Conservation (phyloP, 2,888 invertebrate genomes). For the Tachystola acroxantha region DNA sequence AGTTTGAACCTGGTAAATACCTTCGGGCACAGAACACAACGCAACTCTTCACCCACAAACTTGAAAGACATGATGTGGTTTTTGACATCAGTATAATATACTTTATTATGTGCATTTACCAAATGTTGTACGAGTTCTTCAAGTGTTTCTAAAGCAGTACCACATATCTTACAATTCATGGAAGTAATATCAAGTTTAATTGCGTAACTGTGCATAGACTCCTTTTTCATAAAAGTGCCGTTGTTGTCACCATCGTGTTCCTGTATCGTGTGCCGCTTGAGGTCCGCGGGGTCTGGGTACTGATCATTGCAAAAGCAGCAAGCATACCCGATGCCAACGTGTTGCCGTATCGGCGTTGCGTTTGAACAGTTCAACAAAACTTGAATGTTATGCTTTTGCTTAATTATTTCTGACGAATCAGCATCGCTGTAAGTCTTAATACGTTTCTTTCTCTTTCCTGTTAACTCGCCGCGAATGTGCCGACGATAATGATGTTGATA, state of each 20-base stretch:
- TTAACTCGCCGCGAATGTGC: conserved; percentile 11
- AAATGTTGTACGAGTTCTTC: conserved; percentile 36
- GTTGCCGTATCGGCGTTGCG: conserved; percentile 45
- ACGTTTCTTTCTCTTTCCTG: no score
- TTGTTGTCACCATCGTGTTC: conserved; percentile 27
- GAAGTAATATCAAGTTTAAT: conserved; percentile 32
- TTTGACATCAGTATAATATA: conserved; percentile 34
- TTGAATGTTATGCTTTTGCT: conserved; percentile 38
- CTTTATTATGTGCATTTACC: conserved; percentile 25
- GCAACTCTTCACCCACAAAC: conserved; percentile 40
- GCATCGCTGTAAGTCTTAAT: not conserved
- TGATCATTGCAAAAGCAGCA: conserved; percentile 40
- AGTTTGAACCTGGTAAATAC: conserved; percentile 43
- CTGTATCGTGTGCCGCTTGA: conserved; percentile 39
- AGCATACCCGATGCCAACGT: conserved; percentile 35
- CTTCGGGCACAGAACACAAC: conserved; percentile 40
- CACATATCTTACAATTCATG: conserved; percentile 30
- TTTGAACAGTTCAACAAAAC: conserved; percentile 40
- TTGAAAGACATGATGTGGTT: conserved; percentile 50
- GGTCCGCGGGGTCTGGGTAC: conserved; percentile 29
- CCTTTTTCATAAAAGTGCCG: conserved; percentile 12
- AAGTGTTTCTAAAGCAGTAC: conserved; percentile 26
- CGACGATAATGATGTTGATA: not conserved
- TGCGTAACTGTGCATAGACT: conserved; percentile 29
- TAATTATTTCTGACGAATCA: conserved; percentile 16